These are phyloP conservation scores for Cassiopea andromeda DNA, from an alignment of 30 jellyfish, hydroid and myxozoan genomes.

Conservation along the genomic window DNA sequence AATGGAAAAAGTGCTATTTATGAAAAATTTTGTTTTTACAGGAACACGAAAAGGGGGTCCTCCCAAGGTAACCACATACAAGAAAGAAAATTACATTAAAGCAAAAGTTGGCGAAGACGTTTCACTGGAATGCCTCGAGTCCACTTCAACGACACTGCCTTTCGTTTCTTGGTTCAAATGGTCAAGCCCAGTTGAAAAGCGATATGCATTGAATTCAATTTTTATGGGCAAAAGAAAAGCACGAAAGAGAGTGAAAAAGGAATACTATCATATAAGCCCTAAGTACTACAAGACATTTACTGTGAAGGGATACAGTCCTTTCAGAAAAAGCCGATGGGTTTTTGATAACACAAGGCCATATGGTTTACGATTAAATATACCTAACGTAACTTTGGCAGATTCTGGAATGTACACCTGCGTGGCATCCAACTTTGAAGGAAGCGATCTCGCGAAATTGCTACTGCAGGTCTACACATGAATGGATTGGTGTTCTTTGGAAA, in stretches of 20 bases:
- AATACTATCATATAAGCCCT: conserved; percentile 52
- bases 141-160: conserved; percentile 82
- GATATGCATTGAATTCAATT: conserved; percentile 46
- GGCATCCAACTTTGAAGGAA: conserved; percentile 87
- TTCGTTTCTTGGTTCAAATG: conserved; percentile 88
- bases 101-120: conserved; percentile 86
- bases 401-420: conserved; percentile 91
- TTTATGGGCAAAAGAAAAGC: conserved; percentile 22
- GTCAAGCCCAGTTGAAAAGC: conserved; percentile 58
- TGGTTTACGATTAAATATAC: conserved; percentile 80
- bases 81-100: conserved; percentile 56
- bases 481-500: not conserved
- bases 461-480: conserved; percentile 43
- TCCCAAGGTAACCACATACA: conserved; percentile 85
- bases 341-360: conserved; percentile 89
- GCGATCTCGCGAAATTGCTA: conserved; percentile 75
- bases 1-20: not conserved
- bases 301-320: not conserved
- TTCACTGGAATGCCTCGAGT: conserved; percentile 85
- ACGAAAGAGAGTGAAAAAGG: conserved; percentile 17
- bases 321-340: conserved; percentile 47
- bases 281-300: conserved; percentile 42
- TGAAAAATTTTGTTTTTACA: not conserved
- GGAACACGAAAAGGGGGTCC: conserved; percentile 93
- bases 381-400: conserved; percentile 74